Evolutionary conservation across 2,113 vertebrate genomes (phyloP).

Genomic region (Campylomormyrus numenius): DNA sequence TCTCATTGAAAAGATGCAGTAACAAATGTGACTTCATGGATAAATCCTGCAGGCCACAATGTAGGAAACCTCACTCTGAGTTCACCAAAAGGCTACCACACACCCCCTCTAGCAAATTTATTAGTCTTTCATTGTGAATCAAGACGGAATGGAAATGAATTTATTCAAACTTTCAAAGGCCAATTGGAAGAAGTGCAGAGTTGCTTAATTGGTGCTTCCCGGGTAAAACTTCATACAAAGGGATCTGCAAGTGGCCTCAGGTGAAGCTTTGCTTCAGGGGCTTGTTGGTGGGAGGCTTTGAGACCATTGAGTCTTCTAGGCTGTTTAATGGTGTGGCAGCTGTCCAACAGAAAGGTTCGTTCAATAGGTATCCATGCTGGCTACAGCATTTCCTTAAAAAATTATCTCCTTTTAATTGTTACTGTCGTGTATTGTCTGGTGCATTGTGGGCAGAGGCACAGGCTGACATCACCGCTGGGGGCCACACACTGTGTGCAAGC

Average conservation of each 20-base stretch:
- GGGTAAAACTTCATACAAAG: not conserved
- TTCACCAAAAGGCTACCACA: slow-evolving; percentile 2
- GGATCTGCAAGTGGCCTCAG: not conserved
- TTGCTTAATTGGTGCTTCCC: not conserved
- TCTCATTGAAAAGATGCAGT: not conserved
- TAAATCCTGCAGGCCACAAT: not conserved
- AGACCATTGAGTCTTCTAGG: not conserved
- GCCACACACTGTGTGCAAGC: slow-evolving; percentile 4
- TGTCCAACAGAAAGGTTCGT: not conserved
- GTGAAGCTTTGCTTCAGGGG: not conserved
- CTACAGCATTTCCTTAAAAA: not conserved
- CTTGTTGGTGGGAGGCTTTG: not conserved
- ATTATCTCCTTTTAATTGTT: not conserved
- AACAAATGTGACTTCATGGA: not conserved
- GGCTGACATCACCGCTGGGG: too few relatives aligned
- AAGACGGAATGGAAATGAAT: slow-evolving; percentile 13
- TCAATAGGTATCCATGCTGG: not conserved
- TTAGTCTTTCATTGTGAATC: slow-evolving; percentile 7
- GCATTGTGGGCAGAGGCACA: not conserved
- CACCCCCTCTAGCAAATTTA: not conserved
- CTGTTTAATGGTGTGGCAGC: not conserved
- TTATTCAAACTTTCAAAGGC: slow-evolving; percentile 25
- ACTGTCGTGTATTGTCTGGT: not conserved
- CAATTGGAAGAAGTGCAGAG: slow-evolving; percentile 19
- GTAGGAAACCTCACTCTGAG: not conserved